phyloP scores from a whole-genome alignment of 2,888 invertebrate species.

The Lobophora halterata region DNA sequence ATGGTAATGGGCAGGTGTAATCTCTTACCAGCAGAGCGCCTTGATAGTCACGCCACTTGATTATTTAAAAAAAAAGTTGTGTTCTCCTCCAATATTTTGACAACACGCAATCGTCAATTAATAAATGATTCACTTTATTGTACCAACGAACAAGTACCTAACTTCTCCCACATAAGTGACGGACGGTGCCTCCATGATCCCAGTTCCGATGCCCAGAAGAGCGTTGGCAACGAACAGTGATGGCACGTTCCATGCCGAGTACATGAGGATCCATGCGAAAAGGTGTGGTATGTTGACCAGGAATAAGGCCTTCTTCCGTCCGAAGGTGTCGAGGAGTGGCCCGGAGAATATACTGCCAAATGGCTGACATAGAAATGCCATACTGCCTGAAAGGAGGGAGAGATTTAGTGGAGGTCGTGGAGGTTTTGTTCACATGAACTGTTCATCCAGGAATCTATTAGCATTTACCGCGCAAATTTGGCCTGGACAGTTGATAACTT shows the following conservation, averaged over 20 bases:
- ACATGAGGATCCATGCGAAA: constrained; percentile 79
- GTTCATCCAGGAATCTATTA: too few relatives aligned
- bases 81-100: too few relatives aligned
- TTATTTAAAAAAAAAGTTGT: too few relatives aligned
- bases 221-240: constrained; percentile 74
- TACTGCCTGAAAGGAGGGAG: constrained; percentile 65
- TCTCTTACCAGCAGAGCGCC: too few relatives aligned
- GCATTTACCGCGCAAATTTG: too few relatives aligned
- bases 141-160: constrained; percentile 46
- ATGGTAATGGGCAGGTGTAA: too few relatives aligned
- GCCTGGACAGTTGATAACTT: too few relatives aligned
- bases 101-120: too few relatives aligned
- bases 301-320: constrained; percentile 77
- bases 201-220: constrained; percentile 78
- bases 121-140: too few relatives aligned
- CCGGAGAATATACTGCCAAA: constrained; percentile 81
- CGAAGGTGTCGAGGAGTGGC: constrained; percentile 75
- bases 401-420: not conserved
- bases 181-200: constrained; percentile 82
- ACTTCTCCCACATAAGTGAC: constrained; percentile 83
- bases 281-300: constrained; percentile 81
- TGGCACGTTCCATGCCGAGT: constrained; percentile 70
- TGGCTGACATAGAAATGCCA: constrained; percentile 80
- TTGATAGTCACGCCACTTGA: too few relatives aligned
- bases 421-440: too few relatives aligned